These are phyloP conservation scores for Polyodon spathula DNA, from an alignment of 2,113 vertebrate genomes.

Conservation along the genomic window DNA sequence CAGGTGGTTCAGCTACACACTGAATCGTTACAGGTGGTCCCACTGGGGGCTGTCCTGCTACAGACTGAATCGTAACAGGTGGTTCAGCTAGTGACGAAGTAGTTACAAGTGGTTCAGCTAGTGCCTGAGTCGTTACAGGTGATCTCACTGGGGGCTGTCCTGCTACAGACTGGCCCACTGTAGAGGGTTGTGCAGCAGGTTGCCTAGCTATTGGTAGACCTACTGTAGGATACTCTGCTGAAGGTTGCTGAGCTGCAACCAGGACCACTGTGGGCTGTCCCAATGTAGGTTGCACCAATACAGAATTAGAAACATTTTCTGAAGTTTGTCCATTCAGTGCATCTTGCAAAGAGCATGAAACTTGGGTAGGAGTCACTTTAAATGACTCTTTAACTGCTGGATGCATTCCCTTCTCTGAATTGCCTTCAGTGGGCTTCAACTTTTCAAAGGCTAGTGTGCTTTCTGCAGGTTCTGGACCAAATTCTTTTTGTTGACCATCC, in stretches of 20 bases:
- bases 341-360: neutral
- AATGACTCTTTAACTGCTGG: neutral
- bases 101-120: too few relatives aligned
- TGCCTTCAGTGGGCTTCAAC: neutral
- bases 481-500: neutral
- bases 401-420: neutral
- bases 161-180: slow-evolving; percentile 1
- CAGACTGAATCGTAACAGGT: too few relatives aligned
- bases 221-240: too few relatives aligned
- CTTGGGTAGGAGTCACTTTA: neutral
- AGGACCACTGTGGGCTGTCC: neutral
- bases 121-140: too few relatives aligned
- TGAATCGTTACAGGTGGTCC: slow-evolving; percentile 6
- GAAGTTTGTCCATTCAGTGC: slow-evolving; percentile 5
- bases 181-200: slow-evolving; percentile 1
- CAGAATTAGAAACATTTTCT: slow-evolving; percentile 13
- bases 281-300: slow-evolving; percentile 4
- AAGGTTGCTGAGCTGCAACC: slow-evolving; percentile 15
- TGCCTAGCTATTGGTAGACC: slow-evolving; percentile 14
- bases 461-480: neutral
- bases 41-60: slow-evolving; percentile 7
- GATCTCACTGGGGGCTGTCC: slow-evolving; percentile 7
- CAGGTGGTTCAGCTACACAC: too few relatives aligned
- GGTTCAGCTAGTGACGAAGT: too few relatives aligned
- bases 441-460: neutral